A percentile compares a stretch with the other conserved stretches of the same genome.
These are phyloP conservation scores for Sinonovacula constricta DNA, from an alignment of 1,140 invertebrate species.

Conservation along the genomic window DNA sequence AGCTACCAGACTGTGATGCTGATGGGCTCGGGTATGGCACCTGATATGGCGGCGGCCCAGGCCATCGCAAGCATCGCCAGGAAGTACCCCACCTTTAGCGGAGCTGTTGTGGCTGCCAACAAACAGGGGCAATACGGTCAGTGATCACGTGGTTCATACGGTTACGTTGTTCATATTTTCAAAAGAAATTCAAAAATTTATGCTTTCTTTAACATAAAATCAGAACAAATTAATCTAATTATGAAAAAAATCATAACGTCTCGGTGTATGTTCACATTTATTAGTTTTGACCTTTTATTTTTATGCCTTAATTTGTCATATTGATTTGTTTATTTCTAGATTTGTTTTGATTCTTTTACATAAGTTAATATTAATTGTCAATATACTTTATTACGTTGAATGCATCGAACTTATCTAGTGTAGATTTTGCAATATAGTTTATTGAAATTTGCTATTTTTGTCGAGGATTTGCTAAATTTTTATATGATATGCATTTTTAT, in stretches of 20 bases:
- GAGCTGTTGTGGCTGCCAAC: conserved; percentile 89
- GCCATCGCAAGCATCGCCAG: conserved; percentile 70
- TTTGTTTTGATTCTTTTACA: too few relatives aligned
- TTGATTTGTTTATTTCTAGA: too few relatives aligned
- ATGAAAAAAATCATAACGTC: background rate
- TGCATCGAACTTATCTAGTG: too few relatives aligned
- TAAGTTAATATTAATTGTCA: too few relatives aligned
- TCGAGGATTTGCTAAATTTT: too few relatives aligned
- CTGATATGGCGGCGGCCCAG: conserved; percentile 54
- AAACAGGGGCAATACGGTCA: conserved; percentile 85
- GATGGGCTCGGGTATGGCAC: conserved; percentile 63
- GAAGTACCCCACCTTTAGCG: conserved; percentile 89
- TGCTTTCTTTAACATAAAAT: background rate
- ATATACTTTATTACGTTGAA: too few relatives aligned
- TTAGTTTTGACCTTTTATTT: background rate
- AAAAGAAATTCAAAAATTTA: too few relatives aligned
- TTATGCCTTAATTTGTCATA: too few relatives aligned
- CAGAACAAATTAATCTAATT: background rate
- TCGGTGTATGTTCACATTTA: background rate
- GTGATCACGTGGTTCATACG: too few relatives aligned
- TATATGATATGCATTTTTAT: background rate
- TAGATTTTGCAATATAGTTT: too few relatives aligned
- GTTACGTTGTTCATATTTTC: too few relatives aligned
- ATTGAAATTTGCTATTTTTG: too few relatives aligned
- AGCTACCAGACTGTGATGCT: conserved; percentile 72